Conservation (phyloP, 2,888 invertebrate species). For the Trypoxylon attenuatum region DNA sequence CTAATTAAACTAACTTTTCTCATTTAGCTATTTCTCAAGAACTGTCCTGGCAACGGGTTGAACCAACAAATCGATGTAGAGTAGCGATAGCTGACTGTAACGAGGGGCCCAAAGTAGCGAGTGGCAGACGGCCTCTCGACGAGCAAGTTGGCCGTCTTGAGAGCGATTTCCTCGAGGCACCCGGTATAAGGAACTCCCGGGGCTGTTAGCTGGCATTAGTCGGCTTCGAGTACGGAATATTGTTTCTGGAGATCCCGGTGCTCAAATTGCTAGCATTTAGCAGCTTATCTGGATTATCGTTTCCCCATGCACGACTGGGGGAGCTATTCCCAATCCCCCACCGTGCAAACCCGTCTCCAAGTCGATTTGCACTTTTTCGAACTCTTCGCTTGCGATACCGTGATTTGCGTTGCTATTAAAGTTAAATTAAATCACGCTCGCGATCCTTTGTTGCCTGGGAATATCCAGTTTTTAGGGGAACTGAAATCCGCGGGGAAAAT, state of each 20-base stretch:
- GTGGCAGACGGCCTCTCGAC: too few relatives aligned
- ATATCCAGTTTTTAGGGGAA: too few relatives aligned
- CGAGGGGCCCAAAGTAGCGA: too few relatives aligned
- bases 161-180: not conserved
- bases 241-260: conserved; percentile 59
- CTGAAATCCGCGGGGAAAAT: too few relatives aligned
- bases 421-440: not conserved
- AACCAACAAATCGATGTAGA: too few relatives aligned
- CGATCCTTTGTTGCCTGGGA: not conserved
- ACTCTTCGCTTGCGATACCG: conserved; percentile 7
- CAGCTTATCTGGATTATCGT: conserved; percentile 66
- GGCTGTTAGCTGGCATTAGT: conserved; percentile 16
- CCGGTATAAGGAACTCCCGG: not conserved
- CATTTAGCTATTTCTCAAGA: too few relatives aligned
- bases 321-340: conserved; percentile 8
- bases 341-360: conserved; percentile 11
- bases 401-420: not conserved
- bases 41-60: too few relatives aligned
- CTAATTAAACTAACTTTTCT: too few relatives aligned
- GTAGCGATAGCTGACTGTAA: too few relatives aligned
- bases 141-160: too few relatives aligned
- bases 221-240: conserved; percentile 61
- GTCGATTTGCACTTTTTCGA: conserved; percentile 28
- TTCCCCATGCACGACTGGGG: conserved; percentile 33
- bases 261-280: conserved; percentile 68